phyloP scores from a whole-genome alignment of 2,113 vertebrate species.

The Cromileptes altivelis region DNA sequence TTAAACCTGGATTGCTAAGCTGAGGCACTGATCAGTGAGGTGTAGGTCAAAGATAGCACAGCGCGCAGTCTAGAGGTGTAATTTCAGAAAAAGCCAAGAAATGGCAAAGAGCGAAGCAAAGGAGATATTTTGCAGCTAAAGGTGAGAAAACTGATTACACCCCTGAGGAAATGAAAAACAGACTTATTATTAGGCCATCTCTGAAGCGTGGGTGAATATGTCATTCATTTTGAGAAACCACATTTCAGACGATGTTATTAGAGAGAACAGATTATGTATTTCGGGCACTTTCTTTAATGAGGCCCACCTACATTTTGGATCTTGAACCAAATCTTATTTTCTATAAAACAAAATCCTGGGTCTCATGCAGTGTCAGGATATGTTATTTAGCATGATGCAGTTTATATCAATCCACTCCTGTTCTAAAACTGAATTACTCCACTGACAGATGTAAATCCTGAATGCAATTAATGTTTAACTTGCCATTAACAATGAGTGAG shows the following conservation, averaged over 20 bases:
- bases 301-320: background rate
- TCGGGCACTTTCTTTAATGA: conserved; percentile 13
- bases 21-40: conserved; percentile 5
- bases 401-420: background rate
- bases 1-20: conserved; percentile 10
- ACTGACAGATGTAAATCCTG: conserved; percentile 30
- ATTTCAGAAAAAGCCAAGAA: background rate
- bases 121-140: conserved; percentile 17
- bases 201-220: conserved; percentile 10
- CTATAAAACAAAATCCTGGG: background rate
- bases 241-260: conserved; percentile 29
- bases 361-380: background rate
- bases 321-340: background rate
- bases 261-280: conserved; percentile 15
- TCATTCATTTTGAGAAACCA: conserved; percentile 12
- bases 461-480: conserved; percentile 37
- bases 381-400: conserved; percentile 3
- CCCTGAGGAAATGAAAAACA: conserved; percentile 7
- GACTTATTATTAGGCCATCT: conserved; percentile 29
- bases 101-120: background rate
- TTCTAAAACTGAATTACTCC: conserved; percentile 14
- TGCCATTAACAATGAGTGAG: conserved; percentile 22
- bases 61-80: background rate
- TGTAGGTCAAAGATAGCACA: conserved; percentile 1
- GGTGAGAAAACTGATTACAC: conserved; percentile 39